Evolutionary conservation across 1,140 invertebrate species (phyloP).

Genomic region (Aphaenogaster floridana): DNA sequence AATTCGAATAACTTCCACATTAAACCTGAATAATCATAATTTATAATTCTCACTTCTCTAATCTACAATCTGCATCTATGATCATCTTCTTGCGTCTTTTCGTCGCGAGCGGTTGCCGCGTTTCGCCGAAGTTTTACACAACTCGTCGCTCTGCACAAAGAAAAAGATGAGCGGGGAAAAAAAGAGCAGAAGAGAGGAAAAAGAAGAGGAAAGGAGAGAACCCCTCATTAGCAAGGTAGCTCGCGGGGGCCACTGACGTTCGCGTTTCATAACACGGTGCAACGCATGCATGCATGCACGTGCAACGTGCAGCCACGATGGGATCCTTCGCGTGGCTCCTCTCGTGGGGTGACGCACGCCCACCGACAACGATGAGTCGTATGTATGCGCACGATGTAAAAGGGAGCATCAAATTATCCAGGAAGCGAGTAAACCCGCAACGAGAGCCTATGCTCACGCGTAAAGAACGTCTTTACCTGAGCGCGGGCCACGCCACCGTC

Average conservation of each 20-base stretch:
- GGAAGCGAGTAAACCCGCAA: constrained; percentile 64
- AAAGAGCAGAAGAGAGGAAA: not conserved
- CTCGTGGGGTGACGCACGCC: constrained; percentile 69
- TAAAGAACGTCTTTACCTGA: constrained; percentile 70
- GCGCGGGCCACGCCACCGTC: constrained; percentile 36
- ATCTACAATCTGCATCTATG: not conserved
- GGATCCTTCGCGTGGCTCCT: constrained; percentile 62
- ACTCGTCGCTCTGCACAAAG: constrained; percentile 52
- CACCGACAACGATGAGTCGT: constrained; percentile 65
- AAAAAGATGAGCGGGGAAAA: constrained; percentile 10
- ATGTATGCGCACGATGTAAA: constrained; percentile 59
- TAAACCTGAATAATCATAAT: not conserved
- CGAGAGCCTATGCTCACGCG: constrained; percentile 67
- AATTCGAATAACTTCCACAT: constrained; percentile 9
- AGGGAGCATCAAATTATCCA: constrained; percentile 75
- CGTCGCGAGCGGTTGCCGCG: constrained; percentile 33
- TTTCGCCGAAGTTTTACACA: constrained; percentile 49
- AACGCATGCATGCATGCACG: constrained; percentile 60
- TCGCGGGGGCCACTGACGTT: constrained; percentile 71
- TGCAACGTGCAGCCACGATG: constrained; percentile 27
- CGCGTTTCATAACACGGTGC: constrained; percentile 73
- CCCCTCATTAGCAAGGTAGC: constrained; percentile 74
- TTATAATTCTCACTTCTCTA: not conserved
- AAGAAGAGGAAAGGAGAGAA: not conserved
- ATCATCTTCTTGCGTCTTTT: constrained; percentile 14